phyloP scores from a whole-genome alignment of 2,888 invertebrate species.

The Aricia artaxerxes region DNA sequence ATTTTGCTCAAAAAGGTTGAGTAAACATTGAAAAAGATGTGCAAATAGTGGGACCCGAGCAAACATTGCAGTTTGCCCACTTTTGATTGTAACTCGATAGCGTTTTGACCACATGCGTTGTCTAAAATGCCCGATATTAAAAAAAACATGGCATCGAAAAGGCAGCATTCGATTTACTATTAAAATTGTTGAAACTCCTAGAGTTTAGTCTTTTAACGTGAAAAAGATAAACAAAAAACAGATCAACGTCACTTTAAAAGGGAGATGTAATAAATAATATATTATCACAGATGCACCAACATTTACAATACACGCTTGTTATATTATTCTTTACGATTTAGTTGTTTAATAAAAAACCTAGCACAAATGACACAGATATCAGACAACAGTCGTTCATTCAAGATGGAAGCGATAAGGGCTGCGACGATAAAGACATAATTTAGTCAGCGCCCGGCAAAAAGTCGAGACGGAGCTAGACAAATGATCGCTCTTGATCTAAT shows the following conservation, averaged over 20 bases:
- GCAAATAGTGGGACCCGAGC: conserved; percentile 52
- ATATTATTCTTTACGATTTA: neutral
- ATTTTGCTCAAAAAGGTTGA: neutral
- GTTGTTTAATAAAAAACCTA: conserved; percentile 54
- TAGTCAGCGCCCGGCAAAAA: conserved; percentile 71
- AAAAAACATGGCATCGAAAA: neutral
- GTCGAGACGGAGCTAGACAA: conserved; percentile 68
- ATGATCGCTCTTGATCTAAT: conserved; percentile 72
- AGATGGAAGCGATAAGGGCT: conserved; percentile 69
- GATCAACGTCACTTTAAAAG: neutral
- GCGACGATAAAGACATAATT: conserved; percentile 78
- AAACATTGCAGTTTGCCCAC: conserved; percentile 73
- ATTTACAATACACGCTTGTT: neutral
- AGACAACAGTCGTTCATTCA: conserved; percentile 64
- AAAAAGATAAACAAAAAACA: neutral
- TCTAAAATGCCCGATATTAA: conserved; percentile 34
- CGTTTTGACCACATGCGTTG: conserved; percentile 46
- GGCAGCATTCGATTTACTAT: neutral
- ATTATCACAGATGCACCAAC: no score
- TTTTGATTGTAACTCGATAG: conserved; percentile 73
- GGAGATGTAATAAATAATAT: neutral
- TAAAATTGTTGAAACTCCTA: neutral
- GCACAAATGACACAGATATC: conserved; percentile 64
- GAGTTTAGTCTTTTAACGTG: no score
- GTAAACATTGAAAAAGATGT: conserved; percentile 19